Base-by-base conservation (phyloP, 1,140 invertebrate species). In the Halictus rubicundus region DNA sequence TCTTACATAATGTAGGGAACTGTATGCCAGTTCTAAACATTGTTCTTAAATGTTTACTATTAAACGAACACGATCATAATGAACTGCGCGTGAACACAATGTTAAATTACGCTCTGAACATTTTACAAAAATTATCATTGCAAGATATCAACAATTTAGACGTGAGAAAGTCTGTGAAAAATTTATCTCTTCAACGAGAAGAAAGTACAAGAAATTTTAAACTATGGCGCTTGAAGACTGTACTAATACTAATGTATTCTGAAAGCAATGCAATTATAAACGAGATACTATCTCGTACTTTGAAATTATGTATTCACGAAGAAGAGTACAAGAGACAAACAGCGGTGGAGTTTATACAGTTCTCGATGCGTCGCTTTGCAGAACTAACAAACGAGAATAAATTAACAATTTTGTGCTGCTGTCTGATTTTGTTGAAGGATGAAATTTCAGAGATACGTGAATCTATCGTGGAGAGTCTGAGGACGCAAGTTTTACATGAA, bases 391-490 rank as follows among this genome's bases (percentile, higher is more conserved):
- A 59, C 5, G 25, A 23, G 25, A 76, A 73, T 39, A 78, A 71
- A 52, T 65, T 83, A 54, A 76, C 1, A 1, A 14, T 80, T n/a
- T 66, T 82, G n/a, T 69, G 81, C 42, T 81, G 82, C 12, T 83
- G 81, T 59, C 78, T 90, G 32, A 70, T 87, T 68, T 46, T 89
- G 9, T 7, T 89, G 21, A 88, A 87, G 61, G 87, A 89, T 27
- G 88, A 90, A 23, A 68, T 83, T 16, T 4, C 8, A 7, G 83
- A 81, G 10, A 83, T 90, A 68, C 68, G 80, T n/a, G 57, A 86
- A 60, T 25, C 52, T 16, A 65, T 79, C 5, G 74, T 57, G 14
- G 59, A 66, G 0, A 72, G n/a, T 61, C 10, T 85, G 5, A 42
- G 64, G 8, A 27, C 61, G 19, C 27, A 80, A n/a, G 23, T 84